Conservation (phyloP, 2,797 vertebrate genomes). For the Hoplostethus mediterraneus region DNA sequence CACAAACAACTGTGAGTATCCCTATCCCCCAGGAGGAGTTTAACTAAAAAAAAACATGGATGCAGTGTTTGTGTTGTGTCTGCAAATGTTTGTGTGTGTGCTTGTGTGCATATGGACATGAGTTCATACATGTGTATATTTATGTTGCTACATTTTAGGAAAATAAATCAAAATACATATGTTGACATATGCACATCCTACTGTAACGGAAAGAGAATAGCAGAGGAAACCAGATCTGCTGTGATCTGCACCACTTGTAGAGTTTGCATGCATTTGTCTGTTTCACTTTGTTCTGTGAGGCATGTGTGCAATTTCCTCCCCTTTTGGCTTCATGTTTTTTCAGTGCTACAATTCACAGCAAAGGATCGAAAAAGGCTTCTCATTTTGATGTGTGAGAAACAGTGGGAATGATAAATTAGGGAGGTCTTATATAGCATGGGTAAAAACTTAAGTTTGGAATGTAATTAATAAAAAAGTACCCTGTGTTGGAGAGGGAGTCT, state of each 20-base stretch:
- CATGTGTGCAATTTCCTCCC: background rate
- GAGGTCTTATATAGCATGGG: constrained; percentile 68
- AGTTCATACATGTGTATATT: constrained; percentile 25
- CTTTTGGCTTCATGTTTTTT: background rate
- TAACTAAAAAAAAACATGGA: background rate
- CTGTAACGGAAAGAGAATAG: background rate
- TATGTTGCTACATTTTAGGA: constrained; percentile 17
- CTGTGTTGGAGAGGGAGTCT: constrained; percentile 68
- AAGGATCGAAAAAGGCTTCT: constrained; percentile 22
- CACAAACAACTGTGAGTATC: constrained; percentile 96
- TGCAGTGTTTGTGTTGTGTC: constrained; percentile 23
- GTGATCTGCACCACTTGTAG: background rate
- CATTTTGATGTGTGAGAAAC: constrained; percentile 49
- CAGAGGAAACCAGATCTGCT: background rate
- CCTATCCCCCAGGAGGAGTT: constrained; percentile 23
- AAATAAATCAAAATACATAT: constrained; percentile 34
- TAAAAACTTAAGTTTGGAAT: constrained; percentile 64
- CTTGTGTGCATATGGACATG: constrained; percentile 8
- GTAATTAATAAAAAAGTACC: constrained; percentile 79
- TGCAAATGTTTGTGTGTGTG: constrained; percentile 45
- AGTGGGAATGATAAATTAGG: constrained; percentile 68
- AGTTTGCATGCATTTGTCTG: background rate
- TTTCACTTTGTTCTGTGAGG: background rate
- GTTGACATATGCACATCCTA: constrained; percentile 12
- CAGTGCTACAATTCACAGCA: constrained; percentile 2